Evolutionary conservation across 2,888 invertebrate species (phyloP).

Genomic region (Orthosia gothica): DNA sequence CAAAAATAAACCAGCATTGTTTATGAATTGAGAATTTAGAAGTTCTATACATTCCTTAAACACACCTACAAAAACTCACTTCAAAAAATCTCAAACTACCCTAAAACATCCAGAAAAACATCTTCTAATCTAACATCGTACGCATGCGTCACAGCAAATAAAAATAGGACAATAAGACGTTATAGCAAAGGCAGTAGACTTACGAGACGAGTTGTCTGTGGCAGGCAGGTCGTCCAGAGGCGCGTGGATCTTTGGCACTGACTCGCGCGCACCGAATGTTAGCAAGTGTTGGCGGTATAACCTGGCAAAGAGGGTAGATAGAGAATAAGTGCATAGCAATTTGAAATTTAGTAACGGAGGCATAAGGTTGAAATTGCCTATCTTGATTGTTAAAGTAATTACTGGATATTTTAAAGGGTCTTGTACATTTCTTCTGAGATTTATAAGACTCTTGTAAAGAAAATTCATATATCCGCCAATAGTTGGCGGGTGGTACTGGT

Average conservation of each 20-base stretch:
- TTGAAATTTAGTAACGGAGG: background rate
- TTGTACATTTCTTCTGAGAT: no score
- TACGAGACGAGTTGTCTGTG: slow-evolving; percentile 85
- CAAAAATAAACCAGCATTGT: no score
- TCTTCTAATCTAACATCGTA: slow-evolving; percentile 5
- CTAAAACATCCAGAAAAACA: slow-evolving; percentile 4
- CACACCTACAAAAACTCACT: background rate
- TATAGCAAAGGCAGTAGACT: slow-evolving; percentile 66
- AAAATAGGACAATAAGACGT: background rate
- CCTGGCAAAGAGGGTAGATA: slow-evolving; percentile 69
- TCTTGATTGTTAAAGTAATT: no score
- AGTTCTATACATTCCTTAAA: slow-evolving; percentile 2
- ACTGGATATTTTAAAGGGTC: no score
- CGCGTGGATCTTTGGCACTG: slow-evolving; percentile 85
- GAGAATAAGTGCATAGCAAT: background rate
- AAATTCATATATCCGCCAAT: no score
- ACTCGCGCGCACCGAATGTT: slow-evolving; percentile 92
- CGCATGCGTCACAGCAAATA: slow-evolving; percentile 45
- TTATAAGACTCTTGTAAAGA: no score
- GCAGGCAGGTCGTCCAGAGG: slow-evolving; percentile 84
- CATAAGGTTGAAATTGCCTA: slow-evolving; percentile 3
- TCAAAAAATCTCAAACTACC: slow-evolving; percentile 15
- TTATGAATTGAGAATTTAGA: background rate
- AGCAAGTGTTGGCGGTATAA: slow-evolving; percentile 95
- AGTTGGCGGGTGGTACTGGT: slow-evolving; percentile 88